Evolutionary conservation across 92 coral and sea anemone species (phyloP), one percentile per base, ranked within the genome.

Genomic region (Zoanthus solanderi): DNA sequence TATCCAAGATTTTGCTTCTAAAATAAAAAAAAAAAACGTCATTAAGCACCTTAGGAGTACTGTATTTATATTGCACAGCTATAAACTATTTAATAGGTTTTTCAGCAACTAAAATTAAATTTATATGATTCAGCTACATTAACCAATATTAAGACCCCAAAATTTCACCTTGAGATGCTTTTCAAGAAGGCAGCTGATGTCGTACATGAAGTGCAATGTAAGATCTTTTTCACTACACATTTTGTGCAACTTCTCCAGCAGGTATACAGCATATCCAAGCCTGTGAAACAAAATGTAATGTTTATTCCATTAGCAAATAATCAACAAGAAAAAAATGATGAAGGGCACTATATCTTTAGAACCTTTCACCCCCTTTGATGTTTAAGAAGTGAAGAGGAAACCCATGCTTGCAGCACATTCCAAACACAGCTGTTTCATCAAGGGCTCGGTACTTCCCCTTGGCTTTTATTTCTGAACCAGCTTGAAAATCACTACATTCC

Each of bases 301-400:
- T 67, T 10, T 37, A 67, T 67, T 67, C 72, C n/a, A 67, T 67
- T 67, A 18, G 44, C 74, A 65, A 66, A 52, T 47, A 67, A 7
- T 67, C 76, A 69, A 47, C 7, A 54, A 83, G 37, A 31, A 5
- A 30, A 17, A 12, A 34, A 31, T 45, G 42, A 68, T n/a, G n/a
- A 30, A 17, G 48, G 52, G 75, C 50, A 45, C 65, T 11, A 75
- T 52, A 32, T 65, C 65, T 47, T 30, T 31, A 75, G 79, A 84
- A 92, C 94, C 90, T 89, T 79, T 92, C 94, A 71, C 92, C 94
- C 37, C 92, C 90, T 87, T 92, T 92, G 66, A 92, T 46, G 58
- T 92, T 92, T 53, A 92, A 44, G 82, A 89, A 92, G 63, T 63
- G 76, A 77, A 90, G 73, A 23, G 94, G 92, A 63, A 92, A 65